Base-by-base conservation (phyloP, 2,888 invertebrate species). In the Tachystola acroxantha region DNA sequence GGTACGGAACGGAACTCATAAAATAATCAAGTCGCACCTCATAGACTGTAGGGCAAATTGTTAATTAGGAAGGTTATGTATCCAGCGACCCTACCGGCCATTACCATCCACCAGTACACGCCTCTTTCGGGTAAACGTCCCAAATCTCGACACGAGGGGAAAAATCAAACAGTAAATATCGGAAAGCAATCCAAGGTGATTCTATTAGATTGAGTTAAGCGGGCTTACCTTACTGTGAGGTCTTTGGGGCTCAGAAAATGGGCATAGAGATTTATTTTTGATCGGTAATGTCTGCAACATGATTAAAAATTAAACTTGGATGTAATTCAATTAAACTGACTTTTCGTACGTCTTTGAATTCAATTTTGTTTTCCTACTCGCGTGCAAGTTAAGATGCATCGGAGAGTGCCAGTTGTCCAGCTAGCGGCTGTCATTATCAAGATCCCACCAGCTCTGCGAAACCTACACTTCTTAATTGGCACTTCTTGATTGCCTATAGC, bases 81-180 rank as follows among this genome's bases (percentile, higher is more conserved):
- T 53, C 62, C 59, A 53, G 46, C 66, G 71, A 75, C 75, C 78
- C 71, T 59, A 64, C 55, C 56, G 66, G 57, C 70, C 57, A 72
- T 80, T 78, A 78, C 67, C 64, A 57, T 69, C 62, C 64, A 60
- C 53, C 57, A 48, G 62, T 65, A 70, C 78, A 79, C 82, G 81
- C 84, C 82, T 81, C 64, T 82, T 77, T 69, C 69, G 65, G 72
- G 74, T 74, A 68, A 76, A 71, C 61, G 69, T 70, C 56, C 69
- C 67, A 73, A 81, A 82, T 80, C 80, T 72, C 72, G 60, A 69
- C 71, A 59, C 59, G 71, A 72, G 79, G 78, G 81, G 76, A 74
- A 81, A 80, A 82, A 82, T 78, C 79, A 72, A 75, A 75, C 74
- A 67, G 82, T 84, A 82, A 81, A 82, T 86, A 86, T 85, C 73